Evolutionary conservation across 2,113 vertebrate genomes (phyloP).

Genomic region (Tretioscincus oriximinensis): DNA sequence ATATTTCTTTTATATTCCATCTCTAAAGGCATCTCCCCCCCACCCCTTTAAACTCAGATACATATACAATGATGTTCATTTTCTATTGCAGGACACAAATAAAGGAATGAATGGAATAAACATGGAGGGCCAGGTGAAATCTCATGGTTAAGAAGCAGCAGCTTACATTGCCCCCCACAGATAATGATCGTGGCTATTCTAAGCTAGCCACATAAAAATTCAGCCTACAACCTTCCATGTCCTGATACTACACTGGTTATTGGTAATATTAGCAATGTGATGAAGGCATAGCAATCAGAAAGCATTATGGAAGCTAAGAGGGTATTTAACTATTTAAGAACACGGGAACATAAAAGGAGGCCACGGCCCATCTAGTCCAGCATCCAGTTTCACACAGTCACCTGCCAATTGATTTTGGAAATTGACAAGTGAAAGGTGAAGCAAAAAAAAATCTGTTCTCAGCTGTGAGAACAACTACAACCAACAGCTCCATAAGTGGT

Average conservation of each 20-base stretch:
- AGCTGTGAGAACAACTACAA: too few species aligned
- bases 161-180: too few species aligned
- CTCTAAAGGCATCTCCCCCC: background rate
- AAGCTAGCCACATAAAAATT: too few species aligned
- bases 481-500: too few species aligned
- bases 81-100: conserved; percentile 23
- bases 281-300: background rate
- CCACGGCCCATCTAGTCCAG: too few species aligned
- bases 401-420: too few species aligned
- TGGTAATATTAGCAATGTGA: background rate
- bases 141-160: background rate
- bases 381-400: too few species aligned
- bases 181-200: background rate
- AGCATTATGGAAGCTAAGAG: background rate
- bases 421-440: too few species aligned
- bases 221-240: background rate
- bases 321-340: background rate
- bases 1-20: conserved; percentile 3
- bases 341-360: too few species aligned
- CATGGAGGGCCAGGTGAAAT: background rate
- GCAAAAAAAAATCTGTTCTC: too few species aligned
- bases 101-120: too few species aligned
- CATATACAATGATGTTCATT: conserved; percentile 24
- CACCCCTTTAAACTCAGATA: conserved; percentile 17
- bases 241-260: too few species aligned